Evolutionary conservation across 1,140 invertebrate species (phyloP), one percentile per base, ranked within the genome.

Genomic region (Stegodyphus mimosarum): DNA sequence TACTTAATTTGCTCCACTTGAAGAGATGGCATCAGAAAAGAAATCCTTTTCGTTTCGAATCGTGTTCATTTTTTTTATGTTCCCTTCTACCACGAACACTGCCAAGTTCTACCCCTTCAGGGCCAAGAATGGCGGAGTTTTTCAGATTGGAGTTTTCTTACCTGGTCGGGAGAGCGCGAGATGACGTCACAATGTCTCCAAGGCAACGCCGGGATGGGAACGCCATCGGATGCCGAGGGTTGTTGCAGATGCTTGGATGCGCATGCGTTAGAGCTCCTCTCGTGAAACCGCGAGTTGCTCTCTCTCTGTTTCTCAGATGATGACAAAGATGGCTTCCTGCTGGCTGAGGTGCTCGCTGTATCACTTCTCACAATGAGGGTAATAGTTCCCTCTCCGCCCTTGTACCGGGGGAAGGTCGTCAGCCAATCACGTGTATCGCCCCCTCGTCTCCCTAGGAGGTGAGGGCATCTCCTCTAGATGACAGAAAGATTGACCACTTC

Each of bases 161-260:
- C 33, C 33, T 33, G 33, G 33, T 33, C n/a, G 70, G 11, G 7
- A 51, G 33, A 50, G 48, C 13, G 69, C 15, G 33, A 9, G 55
- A 15, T 70, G 66, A 79, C 81, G 81, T 84, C 81, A 76, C 60
- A n/a, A 67, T 17, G 13, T 75, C 48, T 75, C 80, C 71, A 67
- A 52, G 73, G 66, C 64, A 84, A 84, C 81, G 72, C 81, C 72
- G 72, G 81, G 81, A 84, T 84, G 73, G 50, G 55, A 84, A 83
- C 80, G 80, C 80, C 70, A 63, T 63, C 69, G 77, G 76, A 84
- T 75, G 73, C 81, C 51, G 81, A 50, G 79, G 71, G 81, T 53
- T 84, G 81, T 84, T 84, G 81, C 81, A 51, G 81, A 84, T 84
- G 72, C 48, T 33, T 3, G 11, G 51, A 53, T 17, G 80, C 80